These are phyloP conservation scores for Tiaroga cobitis DNA, from an alignment of 2,797 vertebrate genomes.

Conservation along the genomic window DNA sequence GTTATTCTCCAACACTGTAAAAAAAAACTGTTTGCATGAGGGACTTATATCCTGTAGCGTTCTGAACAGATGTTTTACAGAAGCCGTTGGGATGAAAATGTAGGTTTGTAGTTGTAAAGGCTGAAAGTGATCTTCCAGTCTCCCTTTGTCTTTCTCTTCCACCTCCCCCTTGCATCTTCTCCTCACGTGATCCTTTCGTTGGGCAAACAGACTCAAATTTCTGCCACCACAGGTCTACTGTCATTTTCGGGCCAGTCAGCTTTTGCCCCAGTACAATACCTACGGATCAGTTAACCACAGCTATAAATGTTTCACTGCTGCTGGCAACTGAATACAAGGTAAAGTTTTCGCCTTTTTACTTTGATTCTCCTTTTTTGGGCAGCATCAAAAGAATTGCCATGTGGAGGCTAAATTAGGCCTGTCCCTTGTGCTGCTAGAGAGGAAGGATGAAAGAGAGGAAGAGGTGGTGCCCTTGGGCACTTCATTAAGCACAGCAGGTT, in stretches of 20 bases:
- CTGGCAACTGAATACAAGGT: conserved; percentile 58
- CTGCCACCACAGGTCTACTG: conserved; percentile 12
- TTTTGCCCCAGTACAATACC: conserved; percentile 1
- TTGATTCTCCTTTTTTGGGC: conserved; percentile 1
- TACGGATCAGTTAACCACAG: conserved; percentile 27
- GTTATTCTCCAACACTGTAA: no score
- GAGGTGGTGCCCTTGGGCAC: conserved; percentile 35
- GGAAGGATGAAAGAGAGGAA: conserved; percentile 35
- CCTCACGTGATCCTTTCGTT: conserved; percentile 28
- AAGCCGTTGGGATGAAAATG: not conserved
- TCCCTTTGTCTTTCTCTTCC: conserved; percentile 36
- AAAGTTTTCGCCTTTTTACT: conserved; percentile 30
- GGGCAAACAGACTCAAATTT: conserved; percentile 29
- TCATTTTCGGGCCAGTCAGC: conserved; percentile 41
- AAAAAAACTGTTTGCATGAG: not conserved
- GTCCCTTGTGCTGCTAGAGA: conserved; percentile 18
- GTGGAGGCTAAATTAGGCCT: conserved; percentile 28
- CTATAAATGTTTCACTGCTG: conserved; percentile 40
- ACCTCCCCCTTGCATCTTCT: conserved; percentile 17
- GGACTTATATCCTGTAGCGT: not conserved
- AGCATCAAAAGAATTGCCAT: conserved; percentile 37
- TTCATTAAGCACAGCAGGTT: conserved; percentile 58
- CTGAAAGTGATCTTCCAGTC: conserved; percentile 43
- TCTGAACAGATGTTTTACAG: not conserved
- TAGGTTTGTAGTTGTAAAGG: conserved; percentile 14